Evolutionary conservation across 2,888 invertebrate species (phyloP), one percentile per base, ranked within the genome.

Genomic region (Neocrepidodera transversa): DNA sequence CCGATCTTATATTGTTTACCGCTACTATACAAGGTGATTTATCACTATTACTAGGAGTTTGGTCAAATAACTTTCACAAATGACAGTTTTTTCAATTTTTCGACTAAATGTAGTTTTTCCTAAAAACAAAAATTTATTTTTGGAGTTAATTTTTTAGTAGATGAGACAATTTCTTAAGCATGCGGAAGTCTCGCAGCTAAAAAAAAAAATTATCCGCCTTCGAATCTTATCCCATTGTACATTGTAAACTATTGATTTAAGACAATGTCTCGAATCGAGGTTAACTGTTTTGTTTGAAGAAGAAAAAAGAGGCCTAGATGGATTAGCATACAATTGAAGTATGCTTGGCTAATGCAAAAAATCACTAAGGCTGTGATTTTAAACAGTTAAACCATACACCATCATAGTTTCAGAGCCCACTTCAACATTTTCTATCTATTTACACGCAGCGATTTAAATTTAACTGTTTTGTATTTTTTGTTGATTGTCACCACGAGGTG

Each of bases 321-420:
- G 47, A 62, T 62, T 62, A 53, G 49, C 62, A 62, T 62, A 62
- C 62, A 62, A 62, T 62, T 30, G 58, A 55, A 51, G 51, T 45
- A 60, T 60, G 55, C 60, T 55, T 47, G 43, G 20, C 51, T 60
- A 55, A 56, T 56, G 60, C 56, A 60, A 60, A 60, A 60, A 60
- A 60, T 52, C 17, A 17, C 26, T 45, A 23, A 54, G 11, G 54
- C 54, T 47, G 54, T 54, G 54, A 54, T 54, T 54, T 54, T 54
- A 17, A 54, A 35, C 45, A 40, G 45, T 54, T 45, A 54, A 45
- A 53, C 17, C 35, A 13, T 26, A 53, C 53, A 26, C 26, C 43
- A 23, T 43, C 43, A 13, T 43, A 20, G 17, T 43, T 43, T 43
- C 26, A 18, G 11, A 53, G 53, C 53, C 53, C 43, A 53, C 53